Percentiles rank a stretch among this genome's conserved stretches.
Evolutionary conservation across 2,113 vertebrate genomes (phyloP).

Genomic region (Poecilia latipinna): DNA sequence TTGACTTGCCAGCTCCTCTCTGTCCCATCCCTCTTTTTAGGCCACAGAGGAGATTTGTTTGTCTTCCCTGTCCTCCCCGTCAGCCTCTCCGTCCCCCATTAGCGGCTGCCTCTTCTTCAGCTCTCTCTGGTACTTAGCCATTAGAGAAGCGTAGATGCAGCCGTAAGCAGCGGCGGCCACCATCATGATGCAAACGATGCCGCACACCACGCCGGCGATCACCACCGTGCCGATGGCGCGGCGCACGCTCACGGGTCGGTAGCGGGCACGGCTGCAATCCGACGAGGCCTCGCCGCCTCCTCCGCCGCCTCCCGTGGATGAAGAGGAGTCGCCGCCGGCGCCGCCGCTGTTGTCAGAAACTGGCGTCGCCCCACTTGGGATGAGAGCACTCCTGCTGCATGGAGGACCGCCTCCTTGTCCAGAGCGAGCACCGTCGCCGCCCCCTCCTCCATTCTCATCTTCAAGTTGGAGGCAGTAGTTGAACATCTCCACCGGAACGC

Average conservation of each 20-base stretch:
- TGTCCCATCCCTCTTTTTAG: conserved; percentile 66
- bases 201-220: conserved; percentile 95
- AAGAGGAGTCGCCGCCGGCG: conserved; percentile 73
- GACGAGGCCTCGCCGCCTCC: conserved; percentile 52
- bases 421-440: conserved; percentile 44
- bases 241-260: conserved; percentile 91
- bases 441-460: conserved; percentile 83
- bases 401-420: conserved; percentile 82
- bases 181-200: conserved; percentile 99
- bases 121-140: conserved; percentile 98
- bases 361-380: conserved; percentile 56
- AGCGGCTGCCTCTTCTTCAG: conserved; percentile 96
- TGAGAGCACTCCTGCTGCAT: conserved; percentile 79
- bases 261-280: conserved; percentile 86
- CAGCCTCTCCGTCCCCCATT: conserved; percentile 94
- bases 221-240: conserved; percentile 96
- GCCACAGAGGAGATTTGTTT: conserved; percentile 98
- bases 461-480: conserved; percentile 97
- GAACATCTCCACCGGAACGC: conserved; percentile 98
- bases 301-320: conserved; percentile 72
- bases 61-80: conserved; percentile 89
- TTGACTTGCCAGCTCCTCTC: conserved; percentile 53
- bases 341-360: conserved; percentile 58
- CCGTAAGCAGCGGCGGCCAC: conserved; percentile 96
- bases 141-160: conserved; percentile 97